Evolutionary conservation across 2,888 invertebrate species (phyloP), one percentile per base, ranked within the genome.

Genomic region (Penaeus monodon): DNA sequence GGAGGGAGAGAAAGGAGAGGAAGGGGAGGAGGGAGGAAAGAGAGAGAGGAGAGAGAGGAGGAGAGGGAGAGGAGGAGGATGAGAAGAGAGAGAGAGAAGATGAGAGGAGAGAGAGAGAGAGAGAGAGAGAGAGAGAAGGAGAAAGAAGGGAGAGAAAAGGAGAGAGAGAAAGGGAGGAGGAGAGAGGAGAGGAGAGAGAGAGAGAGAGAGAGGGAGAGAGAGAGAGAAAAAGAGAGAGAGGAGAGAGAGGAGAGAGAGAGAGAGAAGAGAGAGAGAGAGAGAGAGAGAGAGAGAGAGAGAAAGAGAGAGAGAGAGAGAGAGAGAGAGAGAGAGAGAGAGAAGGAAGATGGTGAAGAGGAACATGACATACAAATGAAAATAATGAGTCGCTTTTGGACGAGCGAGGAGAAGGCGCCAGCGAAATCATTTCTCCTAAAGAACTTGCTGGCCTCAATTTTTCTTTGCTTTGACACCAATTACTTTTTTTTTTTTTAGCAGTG

Each of bases 181-280:
- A 74, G 74, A 74, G 74, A 74, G 74, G 44, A 74, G 44, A 74
- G 74, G 74, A 64, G 63, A n/a, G 79, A 64, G 79, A 27, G 64
- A 79, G 79, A 79, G 29, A 29, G 29, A 33, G 64, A 65, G 33
- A 63, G 29, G 7, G 33, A 63, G 77, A 24, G 24, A 78, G 78
- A 44, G 20, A 24, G n/a, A 22, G 49, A 24, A 2, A 44, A 10
- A n/a, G 63, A 49, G n/a, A 49, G 77, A n/a, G 38, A 49, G 7
- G 49, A 49, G n/a, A 49, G 49, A 49, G 63, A 77, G n/a, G n/a
- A 74, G 74, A 74, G 74, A 74, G 74, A 74, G 74, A 74, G 74
- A 76, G 49, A 74, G 74, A 74, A 74, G 74, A 74, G 74, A 74
- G 74, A 74, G 44, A 74, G 44, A 74, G 74, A 74, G 74, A 64